These are phyloP conservation scores for Drosophila quinaria DNA, from an alignment of 2,888 invertebrate species.

Conservation along the genomic window DNA sequence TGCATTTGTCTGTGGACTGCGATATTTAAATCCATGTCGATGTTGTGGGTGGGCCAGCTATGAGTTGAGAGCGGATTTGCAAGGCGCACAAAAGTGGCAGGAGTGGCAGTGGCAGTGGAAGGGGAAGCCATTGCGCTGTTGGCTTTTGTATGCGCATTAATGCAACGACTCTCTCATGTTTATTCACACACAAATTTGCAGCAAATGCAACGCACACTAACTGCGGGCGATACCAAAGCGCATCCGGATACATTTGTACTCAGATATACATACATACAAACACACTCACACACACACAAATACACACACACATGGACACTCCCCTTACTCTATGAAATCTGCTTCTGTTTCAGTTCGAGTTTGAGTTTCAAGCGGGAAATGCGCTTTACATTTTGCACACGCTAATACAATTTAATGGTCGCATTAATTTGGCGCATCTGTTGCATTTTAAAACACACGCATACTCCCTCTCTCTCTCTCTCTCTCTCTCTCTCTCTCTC, in stretches of 20 bases:
- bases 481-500: not conserved
- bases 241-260: conserved; percentile 55
- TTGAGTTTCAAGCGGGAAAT: conserved; percentile 50
- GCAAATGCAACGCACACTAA: conserved; percentile 69
- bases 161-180: conserved; percentile 79
- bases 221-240: conserved; percentile 61
- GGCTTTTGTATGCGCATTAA: conserved; percentile 78
- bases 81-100: too few species aligned
- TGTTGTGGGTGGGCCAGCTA: conserved; percentile 43
- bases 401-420: conserved; percentile 80
- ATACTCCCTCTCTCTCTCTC: conserved; percentile 11
- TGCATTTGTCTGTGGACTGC: conserved; percentile 48
- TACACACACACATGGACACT: conserved; percentile 23
- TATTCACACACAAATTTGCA: conserved; percentile 78
- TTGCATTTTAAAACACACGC: conserved; percentile 76
- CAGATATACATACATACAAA: conserved; percentile 22
- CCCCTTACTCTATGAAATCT: conserved; percentile 10
- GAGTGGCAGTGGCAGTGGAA: not conserved
- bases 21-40: conserved; percentile 60
- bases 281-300: conserved; percentile 11
- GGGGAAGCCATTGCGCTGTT: conserved; percentile 46
- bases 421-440: conserved; percentile 82
- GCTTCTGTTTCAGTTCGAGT: conserved; percentile 31
- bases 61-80: not conserved
- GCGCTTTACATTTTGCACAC: conserved; percentile 76